These are phyloP conservation scores for Aromia moschata DNA, from an alignment of 2,888 invertebrate species.

Conservation along the genomic window DNA sequence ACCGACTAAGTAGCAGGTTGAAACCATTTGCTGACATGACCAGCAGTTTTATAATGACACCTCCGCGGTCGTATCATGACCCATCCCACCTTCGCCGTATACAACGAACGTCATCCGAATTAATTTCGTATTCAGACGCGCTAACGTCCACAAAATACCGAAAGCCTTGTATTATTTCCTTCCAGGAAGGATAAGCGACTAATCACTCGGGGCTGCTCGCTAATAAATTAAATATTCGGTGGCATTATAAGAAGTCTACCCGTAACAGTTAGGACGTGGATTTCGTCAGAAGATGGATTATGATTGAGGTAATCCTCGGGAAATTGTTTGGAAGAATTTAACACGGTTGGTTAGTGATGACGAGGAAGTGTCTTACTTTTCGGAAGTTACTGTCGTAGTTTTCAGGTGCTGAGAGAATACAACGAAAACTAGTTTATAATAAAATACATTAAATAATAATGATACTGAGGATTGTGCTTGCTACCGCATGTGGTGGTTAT, in stretches of 20 bases:
- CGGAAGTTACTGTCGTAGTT: neutral
- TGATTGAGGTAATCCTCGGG: neutral
- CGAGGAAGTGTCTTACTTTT: too few relatives aligned
- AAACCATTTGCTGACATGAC: conserved; percentile 63
- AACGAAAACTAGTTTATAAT: too few relatives aligned
- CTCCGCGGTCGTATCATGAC: conserved; percentile 59
- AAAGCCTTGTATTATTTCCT: conserved; percentile 26
- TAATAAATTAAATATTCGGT: conserved; percentile 15
- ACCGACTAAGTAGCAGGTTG: conserved; percentile 64
- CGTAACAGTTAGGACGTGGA: neutral
- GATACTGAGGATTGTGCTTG: too few relatives aligned
- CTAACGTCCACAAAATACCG: conserved; percentile 28
- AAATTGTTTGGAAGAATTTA: conserved; percentile 1
- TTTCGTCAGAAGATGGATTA: conserved; percentile 5
- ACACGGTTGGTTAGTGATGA: too few relatives aligned
- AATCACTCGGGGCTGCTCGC: conserved; percentile 21
- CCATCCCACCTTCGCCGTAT: conserved; percentile 54
- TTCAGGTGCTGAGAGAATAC: neutral
- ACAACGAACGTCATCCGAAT: conserved; percentile 59
- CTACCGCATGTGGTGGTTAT: too few relatives aligned
- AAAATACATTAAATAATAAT: too few relatives aligned
- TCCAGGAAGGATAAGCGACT: conserved; percentile 38
- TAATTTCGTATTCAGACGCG: conserved; percentile 57
- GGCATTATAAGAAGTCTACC: neutral
- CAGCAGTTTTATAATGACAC: conserved; percentile 63